These are phyloP conservation scores for Pogonocichla stellata DNA, from an alignment of 2,113 vertebrate genomes.

Conservation along the genomic window DNA sequence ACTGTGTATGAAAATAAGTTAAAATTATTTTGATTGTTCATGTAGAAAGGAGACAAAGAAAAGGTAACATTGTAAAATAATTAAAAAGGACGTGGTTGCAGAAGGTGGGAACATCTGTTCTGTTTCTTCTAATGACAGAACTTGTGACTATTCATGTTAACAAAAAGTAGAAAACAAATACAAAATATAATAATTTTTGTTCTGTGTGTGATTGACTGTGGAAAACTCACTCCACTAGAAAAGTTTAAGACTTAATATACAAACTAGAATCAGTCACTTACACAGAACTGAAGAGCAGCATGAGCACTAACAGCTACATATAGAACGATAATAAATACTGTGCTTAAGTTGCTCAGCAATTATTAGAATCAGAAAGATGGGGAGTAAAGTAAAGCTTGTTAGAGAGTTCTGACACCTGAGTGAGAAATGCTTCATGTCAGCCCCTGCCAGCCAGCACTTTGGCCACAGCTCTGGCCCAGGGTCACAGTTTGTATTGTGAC, in stretches of 20 bases:
- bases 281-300: not conserved
- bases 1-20: slow-evolving; percentile 7
- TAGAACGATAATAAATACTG: not conserved
- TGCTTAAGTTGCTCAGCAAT: not conserved
- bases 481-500: not conserved
- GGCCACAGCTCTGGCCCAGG: not conserved
- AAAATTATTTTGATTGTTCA: slow-evolving; percentile 21
- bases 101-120: not conserved
- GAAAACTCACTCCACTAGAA: not conserved
- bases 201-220: not conserved
- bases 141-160: not conserved
- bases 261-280: not conserved
- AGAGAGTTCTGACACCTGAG: not conserved
- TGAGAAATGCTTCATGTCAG: not conserved
- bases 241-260: not conserved
- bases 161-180: not conserved
- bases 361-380: not conserved
- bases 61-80: not conserved
- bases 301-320: not conserved
- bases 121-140: not conserved
- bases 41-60: not conserved
- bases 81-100: not conserved
- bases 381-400: not conserved
- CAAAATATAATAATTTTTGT: not conserved
- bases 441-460: not conserved